Evolutionary conservation across 2,113 vertebrate genomes (phyloP).

Genomic region (Grus americana): DNA sequence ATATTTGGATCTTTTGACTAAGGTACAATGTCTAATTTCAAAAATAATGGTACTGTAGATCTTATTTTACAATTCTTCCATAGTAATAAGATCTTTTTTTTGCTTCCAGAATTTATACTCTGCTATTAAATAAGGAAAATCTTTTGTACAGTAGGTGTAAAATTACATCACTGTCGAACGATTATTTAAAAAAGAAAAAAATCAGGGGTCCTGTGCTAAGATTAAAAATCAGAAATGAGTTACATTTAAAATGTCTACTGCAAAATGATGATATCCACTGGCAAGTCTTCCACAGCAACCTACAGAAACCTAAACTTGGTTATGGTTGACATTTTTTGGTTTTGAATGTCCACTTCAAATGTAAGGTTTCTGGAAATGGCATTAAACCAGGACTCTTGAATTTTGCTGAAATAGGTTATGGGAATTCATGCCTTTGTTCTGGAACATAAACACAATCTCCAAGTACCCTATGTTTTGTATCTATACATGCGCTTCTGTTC

Average conservation of each 20-base stretch:
- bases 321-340: neutral
- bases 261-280: neutral
- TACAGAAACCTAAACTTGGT: neutral
- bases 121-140: conserved; percentile 64
- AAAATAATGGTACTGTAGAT: conserved; percentile 47
- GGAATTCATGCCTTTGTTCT: neutral
- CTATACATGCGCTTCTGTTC: neutral
- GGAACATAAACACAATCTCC: neutral
- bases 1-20: conserved; percentile 65
- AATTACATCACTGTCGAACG: conserved; percentile 26
- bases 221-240: conserved; percentile 11
- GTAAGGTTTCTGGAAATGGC: neutral
- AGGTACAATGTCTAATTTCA: conserved; percentile 52
- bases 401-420: neutral
- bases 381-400: neutral
- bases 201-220: neutral
- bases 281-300: neutral
- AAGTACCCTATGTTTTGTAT: neutral
- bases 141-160: conserved; percentile 30
- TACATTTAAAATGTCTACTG: neutral
- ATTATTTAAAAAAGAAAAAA: conserved; percentile 45
- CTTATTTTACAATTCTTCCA: conserved; percentile 41
- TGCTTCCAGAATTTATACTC: conserved; percentile 53
- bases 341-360: neutral
- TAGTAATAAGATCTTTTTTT: conserved; percentile 41